These are phyloP conservation scores for Eurystomus gularis DNA, from an alignment of 2,113 vertebrate genomes.

Conservation along the genomic window DNA sequence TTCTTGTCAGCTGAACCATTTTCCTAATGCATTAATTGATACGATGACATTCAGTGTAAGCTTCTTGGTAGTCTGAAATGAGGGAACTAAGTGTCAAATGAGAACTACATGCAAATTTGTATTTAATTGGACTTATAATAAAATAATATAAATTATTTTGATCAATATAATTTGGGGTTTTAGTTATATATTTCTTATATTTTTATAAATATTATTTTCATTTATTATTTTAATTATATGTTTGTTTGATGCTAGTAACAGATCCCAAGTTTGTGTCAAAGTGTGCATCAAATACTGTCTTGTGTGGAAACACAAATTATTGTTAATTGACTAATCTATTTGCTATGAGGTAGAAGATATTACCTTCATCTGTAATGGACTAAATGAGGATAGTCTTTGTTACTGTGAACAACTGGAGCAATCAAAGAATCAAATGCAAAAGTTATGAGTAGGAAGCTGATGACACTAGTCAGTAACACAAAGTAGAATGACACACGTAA, in stretches of 20 bases:
- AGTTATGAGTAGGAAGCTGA: not conserved
- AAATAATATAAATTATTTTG: not conserved
- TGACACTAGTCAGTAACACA: not conserved
- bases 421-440: not conserved
- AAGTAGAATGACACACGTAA: constrained; percentile 18
- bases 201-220: not conserved
- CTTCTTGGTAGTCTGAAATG: not conserved
- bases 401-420: not conserved
- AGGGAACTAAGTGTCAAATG: not conserved
- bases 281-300: not conserved
- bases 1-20: not conserved
- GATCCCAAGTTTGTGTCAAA: not conserved
- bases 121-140: not conserved
- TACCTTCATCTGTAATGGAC: not conserved
- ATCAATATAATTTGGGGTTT: not conserved
- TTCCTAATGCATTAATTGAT: not conserved
- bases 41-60: not conserved
- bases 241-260: not conserved
- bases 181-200: not conserved
- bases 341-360: not conserved
- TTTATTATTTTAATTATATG: not conserved
- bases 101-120: not conserved
- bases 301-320: not conserved
- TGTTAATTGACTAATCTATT: not conserved
- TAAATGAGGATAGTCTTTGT: not conserved